Evolutionary conservation across 2,113 vertebrate genomes (phyloP).

Genomic region (Tamias sibiricus): DNA sequence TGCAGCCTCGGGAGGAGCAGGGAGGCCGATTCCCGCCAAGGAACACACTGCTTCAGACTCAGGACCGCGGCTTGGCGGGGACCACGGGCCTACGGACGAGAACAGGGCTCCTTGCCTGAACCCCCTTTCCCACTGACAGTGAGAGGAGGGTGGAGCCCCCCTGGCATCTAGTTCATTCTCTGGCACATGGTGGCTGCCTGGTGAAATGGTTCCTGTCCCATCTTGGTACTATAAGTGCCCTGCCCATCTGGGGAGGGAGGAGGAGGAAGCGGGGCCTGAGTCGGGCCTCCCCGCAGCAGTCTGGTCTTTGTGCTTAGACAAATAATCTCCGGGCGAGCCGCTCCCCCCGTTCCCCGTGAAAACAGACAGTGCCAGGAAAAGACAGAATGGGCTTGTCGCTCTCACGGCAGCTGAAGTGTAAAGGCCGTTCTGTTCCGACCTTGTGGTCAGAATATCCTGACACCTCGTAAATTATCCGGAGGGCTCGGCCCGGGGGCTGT

Average conservation of each 20-base stretch:
- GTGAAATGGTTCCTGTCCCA: slow-evolving; percentile 25
- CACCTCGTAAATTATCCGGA: slow-evolving; percentile 90
- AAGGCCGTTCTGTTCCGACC: slow-evolving; percentile 84
- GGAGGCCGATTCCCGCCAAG: slow-evolving; percentile 85
- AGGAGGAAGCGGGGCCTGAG: slow-evolving; percentile 79
- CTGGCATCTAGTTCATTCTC: slow-evolving; percentile 34
- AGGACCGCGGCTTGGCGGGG: slow-evolving; percentile 80
- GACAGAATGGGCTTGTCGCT: slow-evolving; percentile 85
- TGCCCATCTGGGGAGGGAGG: slow-evolving; percentile 75
- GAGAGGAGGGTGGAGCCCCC: neutral
- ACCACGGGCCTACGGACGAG: slow-evolving; percentile 72
- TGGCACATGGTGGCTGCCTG: slow-evolving; percentile 48
- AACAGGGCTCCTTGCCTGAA: slow-evolving; percentile 28
- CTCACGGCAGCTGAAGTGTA: slow-evolving; percentile 87
- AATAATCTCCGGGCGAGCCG: slow-evolving; percentile 86
- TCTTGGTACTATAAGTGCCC: slow-evolving; percentile 69
- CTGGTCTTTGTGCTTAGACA: slow-evolving; percentile 83
- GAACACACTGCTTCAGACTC: slow-evolving; percentile 85
- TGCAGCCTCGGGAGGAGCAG: slow-evolving; percentile 81
- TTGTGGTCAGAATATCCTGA: slow-evolving; percentile 87
- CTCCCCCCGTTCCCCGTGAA: slow-evolving; percentile 80
- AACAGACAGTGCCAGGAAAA: slow-evolving; percentile 83
- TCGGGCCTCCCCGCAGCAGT: slow-evolving; percentile 81
- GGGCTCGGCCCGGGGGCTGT: slow-evolving; percentile 72
- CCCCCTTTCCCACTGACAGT: slow-evolving; percentile 7